Base-by-base conservation (phyloP, 2,888 invertebrate species). In the Bembecia ichneumoniformis region DNA sequence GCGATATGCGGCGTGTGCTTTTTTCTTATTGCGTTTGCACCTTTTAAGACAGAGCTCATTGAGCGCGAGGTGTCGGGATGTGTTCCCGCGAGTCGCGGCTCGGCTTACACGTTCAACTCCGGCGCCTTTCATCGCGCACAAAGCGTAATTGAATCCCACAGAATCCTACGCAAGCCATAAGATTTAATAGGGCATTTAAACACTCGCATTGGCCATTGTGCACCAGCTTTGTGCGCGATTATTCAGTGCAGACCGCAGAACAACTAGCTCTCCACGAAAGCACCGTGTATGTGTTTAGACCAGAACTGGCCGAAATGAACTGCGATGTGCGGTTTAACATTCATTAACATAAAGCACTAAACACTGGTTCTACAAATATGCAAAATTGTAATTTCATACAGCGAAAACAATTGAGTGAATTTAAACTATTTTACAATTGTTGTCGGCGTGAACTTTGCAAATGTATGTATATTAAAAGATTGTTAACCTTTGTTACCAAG, bases 111-210 rank as follows among this genome's bases (percentile, higher is more conserved):
- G 78, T 71, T 70, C 74, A 69, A 71, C 81, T 77, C 77, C 75
- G 76, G 76, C 81, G 77, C 80, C 80, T 87, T 87, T 87, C 86
- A 86, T 78, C 82, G 77, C 64, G 68, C 74, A 86, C 86, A 87
- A 87, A 86, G 82, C 82, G 87, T 86, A 87, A 87, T 87, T 86
- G 86, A 87, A 87, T 87, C 84, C 83, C 79, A 77, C 83, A 82
- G 82, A 84, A 83, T 82, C 83, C 83, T 86, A 84, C 82, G 84
- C 79, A 82, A 77, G 67, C 77, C 70, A 77, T 79, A 84, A 83
- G 82, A 82, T 86, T 87, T 86, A 87, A 87, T 86, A 87, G 87
- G 87, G 87, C 79, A 87, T 87, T 87, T 86, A 84, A 83, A 84
- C 82, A 82, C 79, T 84, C 80, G 80, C 86, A 86, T 86, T 86